Conservation (phyloP, 2,797 vertebrate genomes). For the Schizopygopsis pylzovi region DNA sequence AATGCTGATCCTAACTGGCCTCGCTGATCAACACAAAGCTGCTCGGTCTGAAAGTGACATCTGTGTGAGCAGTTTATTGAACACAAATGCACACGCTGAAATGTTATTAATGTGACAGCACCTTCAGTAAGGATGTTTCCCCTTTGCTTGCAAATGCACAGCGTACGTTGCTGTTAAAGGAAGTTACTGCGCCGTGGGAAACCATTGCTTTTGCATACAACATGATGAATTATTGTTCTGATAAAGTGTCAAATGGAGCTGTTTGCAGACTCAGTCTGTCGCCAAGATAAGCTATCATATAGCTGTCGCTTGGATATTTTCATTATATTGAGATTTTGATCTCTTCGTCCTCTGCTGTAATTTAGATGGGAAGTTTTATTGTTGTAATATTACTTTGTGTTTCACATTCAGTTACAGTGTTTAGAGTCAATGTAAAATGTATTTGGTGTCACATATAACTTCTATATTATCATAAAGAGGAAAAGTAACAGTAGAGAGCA, state of each 20-base stretch:
- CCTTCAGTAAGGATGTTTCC: neutral
- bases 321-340: conserved; percentile 12
- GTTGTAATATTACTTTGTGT: conserved; percentile 13
- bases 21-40: neutral
- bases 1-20: neutral
- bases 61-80: neutral
- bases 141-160: neutral
- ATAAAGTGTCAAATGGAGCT: conserved; percentile 22
- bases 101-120: neutral
- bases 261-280: conserved; percentile 28
- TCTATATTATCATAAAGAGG: neutral
- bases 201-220: conserved; percentile 9
- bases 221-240: conserved; percentile 27
- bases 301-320: conserved; percentile 31
- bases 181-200: neutral
- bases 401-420: conserved; percentile 9
- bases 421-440: neutral
- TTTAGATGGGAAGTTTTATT: neutral
- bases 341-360: neutral
- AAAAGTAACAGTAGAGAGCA: neutral
- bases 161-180: neutral
- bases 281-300: conserved; percentile 47
- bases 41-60: neutral
- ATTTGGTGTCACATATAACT: neutral
- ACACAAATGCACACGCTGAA: neutral